Conservation (phyloP, 2,113 vertebrate species). For the Lepus americanus region DNA sequence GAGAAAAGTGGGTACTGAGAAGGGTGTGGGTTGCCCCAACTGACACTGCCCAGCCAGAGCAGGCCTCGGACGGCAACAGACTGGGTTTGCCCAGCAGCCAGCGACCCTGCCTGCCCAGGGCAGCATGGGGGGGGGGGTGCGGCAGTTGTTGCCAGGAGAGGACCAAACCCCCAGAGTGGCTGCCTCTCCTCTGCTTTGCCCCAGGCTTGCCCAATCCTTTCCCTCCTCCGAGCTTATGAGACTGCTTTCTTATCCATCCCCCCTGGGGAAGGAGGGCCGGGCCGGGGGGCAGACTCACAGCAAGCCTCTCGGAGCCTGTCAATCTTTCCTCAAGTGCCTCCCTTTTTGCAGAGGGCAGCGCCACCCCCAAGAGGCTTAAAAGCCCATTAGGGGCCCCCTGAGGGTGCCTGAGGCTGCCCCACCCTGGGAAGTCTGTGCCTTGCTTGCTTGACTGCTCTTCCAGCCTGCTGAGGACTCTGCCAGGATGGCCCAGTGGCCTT, state of each 20-base stretch:
- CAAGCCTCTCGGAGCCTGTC: background rate
- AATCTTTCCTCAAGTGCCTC: conserved; percentile 51
- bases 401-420: conserved; percentile 3
- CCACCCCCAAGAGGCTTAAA: conserved; percentile 66
- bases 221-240: background rate
- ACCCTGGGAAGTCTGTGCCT: background rate
- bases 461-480: background rate
- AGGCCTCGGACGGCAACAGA: background rate
- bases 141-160: background rate
- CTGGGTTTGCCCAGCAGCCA: background rate
- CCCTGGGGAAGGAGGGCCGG: background rate
- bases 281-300: background rate
- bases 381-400: conserved; percentile 60
- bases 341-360: conserved; percentile 14
- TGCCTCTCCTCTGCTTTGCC: background rate
- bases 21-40: background rate
- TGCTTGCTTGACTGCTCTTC: conserved; percentile 51
- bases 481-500: background rate
- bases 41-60: background rate
- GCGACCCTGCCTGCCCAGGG: no score
- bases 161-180: background rate
- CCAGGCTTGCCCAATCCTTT: background rate
- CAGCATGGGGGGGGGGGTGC: no score
- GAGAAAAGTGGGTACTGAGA: background rate
- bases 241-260: background rate